A percentile compares a stretch with the other conserved stretches of the same genome.
Evolutionary conservation across 2,797 vertebrate species (phyloP).

Genomic region (Thalassophryne amazonica): DNA sequence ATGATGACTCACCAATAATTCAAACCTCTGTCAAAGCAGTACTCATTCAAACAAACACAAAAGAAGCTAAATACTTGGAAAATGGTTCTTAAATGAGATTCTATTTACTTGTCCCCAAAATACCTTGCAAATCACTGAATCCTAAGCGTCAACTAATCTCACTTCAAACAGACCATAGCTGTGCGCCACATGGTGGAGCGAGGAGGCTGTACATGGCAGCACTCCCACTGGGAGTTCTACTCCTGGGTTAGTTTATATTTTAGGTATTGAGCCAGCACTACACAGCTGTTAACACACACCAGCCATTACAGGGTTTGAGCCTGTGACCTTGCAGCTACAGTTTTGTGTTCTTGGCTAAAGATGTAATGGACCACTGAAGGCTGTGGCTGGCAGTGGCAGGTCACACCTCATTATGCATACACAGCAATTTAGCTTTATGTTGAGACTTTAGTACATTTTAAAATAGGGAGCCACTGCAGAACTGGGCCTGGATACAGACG

Average conservation of each 20-base stretch:
- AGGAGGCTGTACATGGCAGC: conserved; percentile 3
- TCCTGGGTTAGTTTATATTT: conserved; percentile 42
- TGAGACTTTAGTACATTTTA: too few relatives aligned
- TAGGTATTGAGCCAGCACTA: conserved; percentile 8
- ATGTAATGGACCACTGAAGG: conserved; percentile 1
- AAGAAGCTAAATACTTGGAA: conserved; percentile 1
- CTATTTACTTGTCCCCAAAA: background rate
- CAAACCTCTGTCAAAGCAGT: background rate
- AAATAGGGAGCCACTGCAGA: too few relatives aligned
- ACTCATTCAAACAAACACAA: conserved; percentile 4
- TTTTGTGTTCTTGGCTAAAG: background rate
- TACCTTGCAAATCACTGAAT: conserved; percentile 18
- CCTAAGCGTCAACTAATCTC: conserved; percentile 20
- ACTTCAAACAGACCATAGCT: conserved; percentile 13
- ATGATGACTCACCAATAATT: too few relatives aligned
- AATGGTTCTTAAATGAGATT: background rate
- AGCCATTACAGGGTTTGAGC: conserved; percentile 8
- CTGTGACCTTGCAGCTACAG: conserved; percentile 9
- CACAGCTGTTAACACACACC: conserved; percentile 8
- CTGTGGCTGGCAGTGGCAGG: background rate
- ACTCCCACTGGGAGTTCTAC: conserved; percentile 37
- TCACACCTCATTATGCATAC: background rate
- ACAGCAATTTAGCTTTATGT: background rate
- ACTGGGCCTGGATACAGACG: too few relatives aligned
- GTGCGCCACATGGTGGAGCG: background rate